These are phyloP conservation scores for Brachypodius melanocephalos DNA, from an alignment of 2,113 vertebrate genomes.

Conservation along the genomic window DNA sequence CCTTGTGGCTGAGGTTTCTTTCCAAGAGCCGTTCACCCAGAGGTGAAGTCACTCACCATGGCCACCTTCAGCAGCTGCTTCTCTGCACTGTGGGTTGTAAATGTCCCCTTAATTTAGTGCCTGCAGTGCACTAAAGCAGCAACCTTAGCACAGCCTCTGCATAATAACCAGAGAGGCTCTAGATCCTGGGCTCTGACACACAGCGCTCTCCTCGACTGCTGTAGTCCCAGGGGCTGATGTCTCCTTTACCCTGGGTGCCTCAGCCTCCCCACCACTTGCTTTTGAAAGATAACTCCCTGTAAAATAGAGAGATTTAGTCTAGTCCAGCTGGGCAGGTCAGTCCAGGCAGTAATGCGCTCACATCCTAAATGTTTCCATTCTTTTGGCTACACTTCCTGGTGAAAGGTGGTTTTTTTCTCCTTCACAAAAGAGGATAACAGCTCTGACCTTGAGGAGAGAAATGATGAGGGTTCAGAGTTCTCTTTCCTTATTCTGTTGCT, in stretches of 20 bases:
- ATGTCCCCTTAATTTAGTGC: slow-evolving; percentile 62
- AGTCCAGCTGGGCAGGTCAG: slow-evolving; percentile 42
- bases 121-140: slow-evolving; percentile 61
- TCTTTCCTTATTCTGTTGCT: neutral
- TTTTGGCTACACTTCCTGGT: slow-evolving; percentile 18
- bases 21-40: neutral
- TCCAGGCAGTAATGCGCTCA: neutral
- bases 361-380: slow-evolving; percentile 49
- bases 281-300: slow-evolving; percentile 24
- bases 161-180: slow-evolving; percentile 13
- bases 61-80: slow-evolving; percentile 40
- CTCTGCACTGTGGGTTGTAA: slow-evolving; percentile 55
- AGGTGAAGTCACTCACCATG: neutral
- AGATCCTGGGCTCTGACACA: neutral
- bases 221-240: neutral
- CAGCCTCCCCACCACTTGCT: neutral
- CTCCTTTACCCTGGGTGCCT: neutral
- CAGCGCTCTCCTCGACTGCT: neutral
- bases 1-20: neutral
- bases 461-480: slow-evolving; percentile 26
- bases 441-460: slow-evolving; percentile 68
- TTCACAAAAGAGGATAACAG: neutral
- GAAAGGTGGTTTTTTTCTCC: slow-evolving; percentile 5
- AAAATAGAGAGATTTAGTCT: slow-evolving; percentile 51
- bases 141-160: slow-evolving; percentile 41